Percentiles rank a stretch among this genome's conserved stretches.
These are phyloP conservation scores for Tubiluchus corallicola DNA, from an alignment of 2,888 invertebrate species.

Conservation along the genomic window DNA sequence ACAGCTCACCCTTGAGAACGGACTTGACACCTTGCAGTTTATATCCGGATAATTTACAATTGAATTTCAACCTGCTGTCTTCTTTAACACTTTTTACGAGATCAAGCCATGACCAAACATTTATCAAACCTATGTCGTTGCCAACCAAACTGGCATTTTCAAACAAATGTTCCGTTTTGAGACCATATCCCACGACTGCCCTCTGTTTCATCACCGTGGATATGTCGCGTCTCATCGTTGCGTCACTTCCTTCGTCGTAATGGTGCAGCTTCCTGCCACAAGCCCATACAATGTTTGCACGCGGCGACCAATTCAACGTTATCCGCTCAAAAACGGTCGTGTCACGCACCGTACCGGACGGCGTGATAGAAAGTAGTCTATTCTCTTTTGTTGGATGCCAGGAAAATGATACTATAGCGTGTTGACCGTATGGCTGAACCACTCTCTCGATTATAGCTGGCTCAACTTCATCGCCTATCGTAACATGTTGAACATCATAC, in stretches of 20 bases:
- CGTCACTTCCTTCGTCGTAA: constrained; percentile 36
- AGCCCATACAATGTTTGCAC: constrained; percentile 52
- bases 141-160: constrained; percentile 47
- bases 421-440: constrained; percentile 19
- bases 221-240: constrained; percentile 44
- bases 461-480: constrained; percentile 48
- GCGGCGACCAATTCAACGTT: constrained; percentile 43
- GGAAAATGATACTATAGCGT: constrained; percentile 47
- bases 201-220: constrained; percentile 49
- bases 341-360: constrained; percentile 16
- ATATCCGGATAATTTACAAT: neutral
- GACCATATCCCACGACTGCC: constrained; percentile 53
- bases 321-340: constrained; percentile 7
- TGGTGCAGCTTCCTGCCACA: constrained; percentile 46
- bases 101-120: constrained; percentile 65
- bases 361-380: constrained; percentile 46
- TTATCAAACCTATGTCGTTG: constrained; percentile 46
- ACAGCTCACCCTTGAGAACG: constrained; percentile 11
- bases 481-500: constrained; percentile 61
- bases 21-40: constrained; percentile 14
- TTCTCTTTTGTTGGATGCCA: constrained; percentile 74
- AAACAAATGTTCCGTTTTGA: constrained; percentile 37
- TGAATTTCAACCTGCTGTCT: constrained; percentile 12
- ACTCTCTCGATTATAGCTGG: constrained; percentile 53
- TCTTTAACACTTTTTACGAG: constrained; percentile 14